A percentile compares a stretch with the other conserved stretches of the same genome.
phyloP scores from a whole-genome alignment of 2,888 invertebrate species.

The Opisthograptis luteolata region DNA sequence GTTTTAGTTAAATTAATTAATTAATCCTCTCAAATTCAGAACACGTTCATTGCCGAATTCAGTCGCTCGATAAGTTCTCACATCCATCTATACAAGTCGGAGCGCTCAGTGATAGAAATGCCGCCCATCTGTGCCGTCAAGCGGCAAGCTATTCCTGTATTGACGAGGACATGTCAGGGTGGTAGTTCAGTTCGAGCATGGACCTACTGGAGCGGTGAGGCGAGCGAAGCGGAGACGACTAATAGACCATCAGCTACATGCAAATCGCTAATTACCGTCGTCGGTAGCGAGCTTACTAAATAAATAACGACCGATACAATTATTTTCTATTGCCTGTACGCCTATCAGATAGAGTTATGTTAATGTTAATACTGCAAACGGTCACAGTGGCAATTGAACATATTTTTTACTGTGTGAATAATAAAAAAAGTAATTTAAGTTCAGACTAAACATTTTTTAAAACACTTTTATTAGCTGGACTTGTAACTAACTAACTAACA shows the following conservation, averaged over 20 bases:
- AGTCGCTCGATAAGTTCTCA: too few species aligned
- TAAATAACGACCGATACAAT: conserved; percentile 57
- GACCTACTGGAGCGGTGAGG: conserved; percentile 41
- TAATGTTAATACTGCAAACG: conserved; percentile 14
- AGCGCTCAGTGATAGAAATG: too few species aligned
- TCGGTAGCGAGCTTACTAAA: conserved; percentile 55
- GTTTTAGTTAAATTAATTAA: too few species aligned
- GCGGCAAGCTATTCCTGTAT: too few species aligned
- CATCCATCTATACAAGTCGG: too few species aligned
- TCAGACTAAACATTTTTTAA: neutral
- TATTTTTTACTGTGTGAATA: conserved; percentile 5
- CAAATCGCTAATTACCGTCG: conserved; percentile 71
- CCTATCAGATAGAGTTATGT: conserved; percentile 14
- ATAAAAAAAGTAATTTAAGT: neutral
- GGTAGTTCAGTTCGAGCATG: conserved; percentile 22
- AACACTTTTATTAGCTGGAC: too few species aligned
- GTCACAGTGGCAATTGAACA: neutral
- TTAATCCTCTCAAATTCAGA: too few species aligned
- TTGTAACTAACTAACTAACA: too few species aligned
- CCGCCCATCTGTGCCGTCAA: too few species aligned
- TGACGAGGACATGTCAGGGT: neutral
- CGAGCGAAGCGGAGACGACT: conserved; percentile 60
- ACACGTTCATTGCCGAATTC: too few species aligned
- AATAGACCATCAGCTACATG: conserved; percentile 73
- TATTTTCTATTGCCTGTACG: conserved; percentile 46